Evolutionary conservation across 2,888 invertebrate species (phyloP), one percentile per base, ranked within the genome.

Genomic region (Sesamia inferens): DNA sequence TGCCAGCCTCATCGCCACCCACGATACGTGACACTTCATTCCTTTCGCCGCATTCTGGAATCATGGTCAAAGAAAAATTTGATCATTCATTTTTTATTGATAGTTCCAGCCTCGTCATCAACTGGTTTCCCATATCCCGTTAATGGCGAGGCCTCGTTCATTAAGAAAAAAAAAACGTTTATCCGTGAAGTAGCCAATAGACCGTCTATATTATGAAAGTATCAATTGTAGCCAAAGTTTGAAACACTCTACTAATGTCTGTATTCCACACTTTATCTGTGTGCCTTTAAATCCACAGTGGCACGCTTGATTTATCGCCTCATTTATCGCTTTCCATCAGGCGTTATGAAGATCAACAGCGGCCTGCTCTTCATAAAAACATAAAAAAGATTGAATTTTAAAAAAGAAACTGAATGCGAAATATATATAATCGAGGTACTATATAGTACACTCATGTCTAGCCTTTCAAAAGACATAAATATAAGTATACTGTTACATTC

Each of bases 1-100:
- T 95, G 55, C 97, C 97, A 0, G 98, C 97, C 24, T 97, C 97
- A 70, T 97, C 97, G 1, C 99, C 99, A 3, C 98, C 98, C 0
- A 99, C 98, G 83, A 99, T 98, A 76, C 98, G 97, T 68, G 97
- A 97, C 82, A 97, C 98, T 87, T 98, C 98, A 90, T 98, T 98
- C 88, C 98, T 97, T 90, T 98, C 97, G 8, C 99, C 99, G 88
- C 99, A 98, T 92, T 97, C 98, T 98, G 94, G 22, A 94, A 94
- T 63, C 31, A 62, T 64, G 7, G 22, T n/a, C n/a, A 39, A 42
- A 0, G 24, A 3, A 0, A 47, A 24, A 14, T 63, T 55, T 8
- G 14, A 54, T 59, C 70, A 22, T 31, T 16, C 11, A 8, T 31
- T n/a, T n/a, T n/a, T 11, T 47, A 11, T 5, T 24, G 7, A 31